Evolutionary conservation across 2,797 vertebrate genomes (phyloP), one percentile per base, ranked within the genome.

Genomic region (Sciaenops ocellatus): DNA sequence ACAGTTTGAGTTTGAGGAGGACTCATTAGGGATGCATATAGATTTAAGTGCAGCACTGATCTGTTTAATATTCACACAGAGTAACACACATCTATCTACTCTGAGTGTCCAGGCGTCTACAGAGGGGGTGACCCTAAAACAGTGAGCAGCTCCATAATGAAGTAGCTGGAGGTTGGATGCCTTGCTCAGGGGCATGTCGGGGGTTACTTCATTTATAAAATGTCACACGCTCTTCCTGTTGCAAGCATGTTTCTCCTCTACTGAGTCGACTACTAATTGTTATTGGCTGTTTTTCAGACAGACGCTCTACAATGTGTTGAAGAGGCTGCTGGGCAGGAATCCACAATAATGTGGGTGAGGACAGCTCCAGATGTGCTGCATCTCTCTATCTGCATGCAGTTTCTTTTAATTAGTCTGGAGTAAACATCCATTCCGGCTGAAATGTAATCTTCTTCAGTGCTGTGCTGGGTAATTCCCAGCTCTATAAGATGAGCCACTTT

Each of bases 371-470:
- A 63, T n/a, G 9, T 26, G 41, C 65, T 71, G 69, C 56, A 38
- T 38, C 34, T 68, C 42, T 60, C 17, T 52, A 3, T 44, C 42
- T 69, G 52, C 63, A 78, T 86, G 68, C 69, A 72, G 69, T 71
- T 60, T 38, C 78, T 79, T 85, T 84, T 86, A 86, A 85, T 85
- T 92, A 76, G 50, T 57, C 65, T 50, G 61, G 42, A 65, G 77
- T 73, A 81, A 85, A 82, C 78, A 86, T 52, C 68, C 52, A 65
- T 54, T 67, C 47, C 62, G 74, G 64, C 66, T 83, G 66, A 80
- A 76, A 69, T 81, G 47, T 70, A 71, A 81, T 86, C 80, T 80
- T 79, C 76, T 51, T 77, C 54, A 34, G 62, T 34, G 51, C 44
- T 74, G 66, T 66, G 69, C 59, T 46, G 47, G 44, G 63, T 73